Percentiles rank a stretch among this genome's conserved stretches.
phyloP scores from a whole-genome alignment of 2,113 vertebrate species.

The Nyctereutes procyonoides region DNA sequence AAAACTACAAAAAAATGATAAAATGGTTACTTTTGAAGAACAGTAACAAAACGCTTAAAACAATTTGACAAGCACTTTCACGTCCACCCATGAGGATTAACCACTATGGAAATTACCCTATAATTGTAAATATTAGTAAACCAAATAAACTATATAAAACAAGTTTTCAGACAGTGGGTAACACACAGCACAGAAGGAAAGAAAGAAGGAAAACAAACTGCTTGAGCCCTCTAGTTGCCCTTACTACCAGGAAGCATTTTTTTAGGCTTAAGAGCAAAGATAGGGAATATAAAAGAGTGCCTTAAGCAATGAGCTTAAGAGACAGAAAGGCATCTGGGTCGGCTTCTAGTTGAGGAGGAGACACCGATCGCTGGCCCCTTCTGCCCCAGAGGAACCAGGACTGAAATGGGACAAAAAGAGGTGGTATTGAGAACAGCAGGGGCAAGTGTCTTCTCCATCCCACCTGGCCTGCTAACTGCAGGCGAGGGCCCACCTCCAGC shows the following conservation, averaged over 20 bases:
- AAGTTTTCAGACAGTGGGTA: neutral
- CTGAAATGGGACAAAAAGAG: too few species aligned
- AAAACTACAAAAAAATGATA: neutral
- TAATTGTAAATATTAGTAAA: neutral
- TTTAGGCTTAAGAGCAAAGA: neutral
- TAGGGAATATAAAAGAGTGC: neutral
- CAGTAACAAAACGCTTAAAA: conserved; percentile 32
- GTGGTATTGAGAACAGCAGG: too few species aligned
- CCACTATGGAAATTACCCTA: neutral
- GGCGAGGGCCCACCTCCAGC: too few species aligned
- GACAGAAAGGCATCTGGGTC: neutral
- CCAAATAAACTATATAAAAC: neutral
- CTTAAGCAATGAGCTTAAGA: neutral
- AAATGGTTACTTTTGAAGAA: neutral
- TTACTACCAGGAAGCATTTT: neutral
- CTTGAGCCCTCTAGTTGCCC: neutral
- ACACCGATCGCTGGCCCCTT: too few species aligned
- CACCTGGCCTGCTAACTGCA: too few species aligned
- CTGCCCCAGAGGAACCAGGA: too few species aligned
- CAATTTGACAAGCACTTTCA: neutral
- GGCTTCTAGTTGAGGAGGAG: too few species aligned
- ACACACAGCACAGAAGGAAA: neutral
- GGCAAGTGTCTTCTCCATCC: too few species aligned
- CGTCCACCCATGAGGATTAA: neutral
- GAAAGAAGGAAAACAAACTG: neutral